Evolutionary conservation across 2,888 invertebrate species (phyloP), one percentile per base, ranked within the genome.

Genomic region (Harpagoxenus sublaevis): DNA sequence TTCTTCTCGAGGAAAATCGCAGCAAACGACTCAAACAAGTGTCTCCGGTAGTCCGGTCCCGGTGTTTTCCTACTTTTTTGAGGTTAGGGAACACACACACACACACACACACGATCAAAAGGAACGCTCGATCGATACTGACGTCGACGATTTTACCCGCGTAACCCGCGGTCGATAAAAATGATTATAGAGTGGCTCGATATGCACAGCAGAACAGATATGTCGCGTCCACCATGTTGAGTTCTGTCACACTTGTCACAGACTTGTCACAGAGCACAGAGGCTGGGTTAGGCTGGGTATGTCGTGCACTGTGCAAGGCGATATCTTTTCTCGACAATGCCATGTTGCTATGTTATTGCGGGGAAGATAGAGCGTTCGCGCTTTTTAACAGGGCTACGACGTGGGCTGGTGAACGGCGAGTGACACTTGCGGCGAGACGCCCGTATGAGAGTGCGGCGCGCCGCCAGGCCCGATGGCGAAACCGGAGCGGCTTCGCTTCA

Each of bases 321-420:
- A 55, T 66, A 60, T 79, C 53, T 48, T 23, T 70, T 1, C 60
- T 71, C 48, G 42, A 48, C 35, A 48, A 28, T 81, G 55, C 48
- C 60, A 81, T 81, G 79, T 81, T 81, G 70, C 23, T 70, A 70
- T 57, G 79, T 79, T 79, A 70, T 81, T 81, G 23, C 66, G 39
- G 18, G 39, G 18, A 55, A 70, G 48, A 39, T 62, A 39, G 39
- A 48, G 55, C 48, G 70, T 60, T 70, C 39, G 10, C 77, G 65
- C 65, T 53, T 77, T 62, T 62, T 28, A 8, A 5, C 18, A 39
- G 28, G 45, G n/a, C 28, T 28, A 39, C 60, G 39, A 68, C 48
- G 39, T 45, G 18, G 23, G 8, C 28, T 60, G 28, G 12, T 48
- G 48, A 8, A 42, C 23, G 23, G 45, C 31, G 70, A 48, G 28